Evolutionary conservation across 2,797 vertebrate genomes (phyloP).

Genomic region (Buceros bicornis): DNA sequence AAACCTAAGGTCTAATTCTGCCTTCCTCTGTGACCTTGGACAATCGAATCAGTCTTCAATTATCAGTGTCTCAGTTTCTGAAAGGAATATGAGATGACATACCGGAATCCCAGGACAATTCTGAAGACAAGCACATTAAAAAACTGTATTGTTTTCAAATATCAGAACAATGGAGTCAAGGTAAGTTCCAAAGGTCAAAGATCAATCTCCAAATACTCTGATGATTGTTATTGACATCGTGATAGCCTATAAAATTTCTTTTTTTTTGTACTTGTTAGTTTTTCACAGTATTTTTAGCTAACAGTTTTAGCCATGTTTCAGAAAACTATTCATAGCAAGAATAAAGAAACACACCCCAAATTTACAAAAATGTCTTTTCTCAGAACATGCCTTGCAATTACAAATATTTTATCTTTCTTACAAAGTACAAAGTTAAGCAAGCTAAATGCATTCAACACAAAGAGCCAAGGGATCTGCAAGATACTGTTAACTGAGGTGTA

Average conservation of each 20-base stretch:
- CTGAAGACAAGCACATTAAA: background rate
- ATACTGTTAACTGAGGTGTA: slow-evolving; percentile 47
- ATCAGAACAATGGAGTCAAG: background rate
- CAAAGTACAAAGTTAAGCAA: background rate
- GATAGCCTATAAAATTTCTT: background rate
- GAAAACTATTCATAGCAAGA: background rate
- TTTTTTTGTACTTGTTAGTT: background rate
- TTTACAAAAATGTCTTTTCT: background rate
- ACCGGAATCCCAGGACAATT: background rate
- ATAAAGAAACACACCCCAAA: background rate
- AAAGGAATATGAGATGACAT: background rate
- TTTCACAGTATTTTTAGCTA: background rate
- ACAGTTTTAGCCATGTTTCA: background rate
- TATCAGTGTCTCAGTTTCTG: background rate
- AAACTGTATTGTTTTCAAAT: background rate
- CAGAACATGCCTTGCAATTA: background rate
- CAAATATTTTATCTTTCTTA: background rate
- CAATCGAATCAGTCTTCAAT: background rate
- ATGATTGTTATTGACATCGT: background rate
- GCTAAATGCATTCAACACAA: background rate
- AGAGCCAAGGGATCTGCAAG: slow-evolving; percentile 14
- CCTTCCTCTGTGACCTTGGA: background rate
- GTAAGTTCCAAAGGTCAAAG: background rate
- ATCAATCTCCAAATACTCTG: background rate
- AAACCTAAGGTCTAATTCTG: background rate